Conservation (phyloP, 2,113 vertebrate genomes). For the Phylloscopus trochilus region DNA sequence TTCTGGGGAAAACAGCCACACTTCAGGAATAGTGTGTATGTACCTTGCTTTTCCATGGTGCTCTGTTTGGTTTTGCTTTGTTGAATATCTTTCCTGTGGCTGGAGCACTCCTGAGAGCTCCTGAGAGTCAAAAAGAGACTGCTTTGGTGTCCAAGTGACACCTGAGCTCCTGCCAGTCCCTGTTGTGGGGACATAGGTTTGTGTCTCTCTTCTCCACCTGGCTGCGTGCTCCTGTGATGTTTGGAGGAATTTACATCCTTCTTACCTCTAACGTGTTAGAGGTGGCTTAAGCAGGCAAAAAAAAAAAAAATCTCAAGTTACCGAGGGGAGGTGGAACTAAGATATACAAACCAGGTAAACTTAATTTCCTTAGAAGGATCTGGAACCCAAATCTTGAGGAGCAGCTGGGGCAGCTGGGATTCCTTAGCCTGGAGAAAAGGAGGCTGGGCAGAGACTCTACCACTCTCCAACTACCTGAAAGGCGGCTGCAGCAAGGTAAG, state of each 20-base stretch:
- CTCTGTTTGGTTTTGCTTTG: background rate
- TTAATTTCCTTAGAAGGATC: background rate
- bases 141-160: background rate
- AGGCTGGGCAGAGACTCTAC: background rate
- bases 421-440: background rate
- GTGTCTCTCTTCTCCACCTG: background rate
- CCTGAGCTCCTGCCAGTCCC: background rate
- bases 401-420: background rate
- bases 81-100: background rate
- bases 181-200: background rate
- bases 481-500: accelerated
- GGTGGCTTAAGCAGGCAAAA: background rate
- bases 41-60: background rate
- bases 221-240: background rate
- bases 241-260: background rate
- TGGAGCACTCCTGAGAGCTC: background rate
- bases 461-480: background rate
- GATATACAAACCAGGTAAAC: background rate
- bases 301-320: background rate
- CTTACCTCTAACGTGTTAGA: background rate
- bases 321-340: background rate
- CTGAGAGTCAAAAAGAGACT: background rate
- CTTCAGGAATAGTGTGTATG: background rate
- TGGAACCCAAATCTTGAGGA: background rate
- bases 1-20: background rate